phyloP scores from a whole-genome alignment of 1,140 invertebrate genomes.

The Sarcophaga bullata region DNA sequence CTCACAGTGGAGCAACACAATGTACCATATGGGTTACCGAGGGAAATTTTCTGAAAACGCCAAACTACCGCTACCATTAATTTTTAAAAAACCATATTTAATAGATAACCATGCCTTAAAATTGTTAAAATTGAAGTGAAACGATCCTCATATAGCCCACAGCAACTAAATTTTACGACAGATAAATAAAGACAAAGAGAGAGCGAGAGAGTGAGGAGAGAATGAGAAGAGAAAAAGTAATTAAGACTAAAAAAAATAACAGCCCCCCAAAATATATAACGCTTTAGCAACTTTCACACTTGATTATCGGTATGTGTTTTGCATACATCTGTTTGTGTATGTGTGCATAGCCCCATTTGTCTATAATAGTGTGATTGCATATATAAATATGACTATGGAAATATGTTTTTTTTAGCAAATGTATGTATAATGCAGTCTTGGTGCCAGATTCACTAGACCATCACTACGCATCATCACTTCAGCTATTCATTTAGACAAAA shows the following conservation, averaged over 20 bases:
- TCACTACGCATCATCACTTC: constrained; percentile 1
- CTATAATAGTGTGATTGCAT: neutral
- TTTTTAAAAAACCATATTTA: too few relatives aligned
- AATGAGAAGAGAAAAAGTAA: neutral
- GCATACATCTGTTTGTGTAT: neutral
- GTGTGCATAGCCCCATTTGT: neutral
- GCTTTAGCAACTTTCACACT: neutral
- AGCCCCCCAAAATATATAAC: constrained; percentile 8
- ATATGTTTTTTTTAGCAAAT: too few relatives aligned
- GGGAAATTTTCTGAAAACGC: too few relatives aligned
- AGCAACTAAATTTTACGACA: too few relatives aligned
- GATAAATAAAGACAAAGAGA: too few relatives aligned
- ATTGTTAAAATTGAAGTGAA: too few relatives aligned
- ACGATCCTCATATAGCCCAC: too few relatives aligned
- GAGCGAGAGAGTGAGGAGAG: neutral
- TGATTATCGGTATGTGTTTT: too few relatives aligned
- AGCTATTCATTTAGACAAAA: neutral
- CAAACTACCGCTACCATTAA: too few relatives aligned
- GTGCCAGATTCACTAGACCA: constrained; percentile 3
- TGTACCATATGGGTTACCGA: too few relatives aligned
- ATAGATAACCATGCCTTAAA: too few relatives aligned
- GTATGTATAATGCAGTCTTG: neutral
- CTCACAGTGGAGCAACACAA: too few relatives aligned
- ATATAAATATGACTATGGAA: neutral
- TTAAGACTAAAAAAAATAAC: constrained; percentile 25